These are phyloP conservation scores for Zoanthus sociatus DNA, from an alignment of 92 coral and sea anemone species.

Conservation along the genomic window DNA sequence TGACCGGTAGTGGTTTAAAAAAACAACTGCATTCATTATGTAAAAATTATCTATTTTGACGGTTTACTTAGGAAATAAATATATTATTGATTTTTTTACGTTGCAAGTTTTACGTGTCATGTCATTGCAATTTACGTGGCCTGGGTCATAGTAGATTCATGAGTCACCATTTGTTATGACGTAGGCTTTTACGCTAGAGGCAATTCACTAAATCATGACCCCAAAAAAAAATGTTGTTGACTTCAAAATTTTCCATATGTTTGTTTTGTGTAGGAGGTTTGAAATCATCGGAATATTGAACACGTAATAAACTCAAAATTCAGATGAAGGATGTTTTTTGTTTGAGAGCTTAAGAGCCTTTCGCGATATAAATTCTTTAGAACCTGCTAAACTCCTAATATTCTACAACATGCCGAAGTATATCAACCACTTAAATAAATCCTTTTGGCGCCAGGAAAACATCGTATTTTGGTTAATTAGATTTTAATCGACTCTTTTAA, in stretches of 20 bases:
- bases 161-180: neutral
- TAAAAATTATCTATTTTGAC: neutral
- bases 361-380: slow-evolving; percentile 24
- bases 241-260: neutral
- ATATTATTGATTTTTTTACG: neutral
- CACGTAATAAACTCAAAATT: neutral
- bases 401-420: neutral
- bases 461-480: slow-evolving; percentile 19
- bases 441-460: slow-evolving; percentile 20
- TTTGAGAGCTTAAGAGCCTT: neutral
- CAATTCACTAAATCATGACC: neutral
- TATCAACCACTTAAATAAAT: neutral
- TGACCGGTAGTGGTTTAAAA: neutral
- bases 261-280: neutral
- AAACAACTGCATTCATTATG: neutral
- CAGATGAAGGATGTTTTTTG: neutral
- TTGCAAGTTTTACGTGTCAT: neutral
- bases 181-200: neutral
- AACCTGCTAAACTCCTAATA: neutral
- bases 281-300: neutral
- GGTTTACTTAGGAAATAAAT: neutral
- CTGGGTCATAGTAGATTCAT: neutral
- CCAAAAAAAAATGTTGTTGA: slow-evolving; percentile 6
- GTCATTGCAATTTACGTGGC: neutral
- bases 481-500: neutral